A percentile compares a stretch with the other conserved stretches of the same genome.
phyloP scores from a whole-genome alignment of 1,140 invertebrate species.

The Drosophila saltans region DNA sequence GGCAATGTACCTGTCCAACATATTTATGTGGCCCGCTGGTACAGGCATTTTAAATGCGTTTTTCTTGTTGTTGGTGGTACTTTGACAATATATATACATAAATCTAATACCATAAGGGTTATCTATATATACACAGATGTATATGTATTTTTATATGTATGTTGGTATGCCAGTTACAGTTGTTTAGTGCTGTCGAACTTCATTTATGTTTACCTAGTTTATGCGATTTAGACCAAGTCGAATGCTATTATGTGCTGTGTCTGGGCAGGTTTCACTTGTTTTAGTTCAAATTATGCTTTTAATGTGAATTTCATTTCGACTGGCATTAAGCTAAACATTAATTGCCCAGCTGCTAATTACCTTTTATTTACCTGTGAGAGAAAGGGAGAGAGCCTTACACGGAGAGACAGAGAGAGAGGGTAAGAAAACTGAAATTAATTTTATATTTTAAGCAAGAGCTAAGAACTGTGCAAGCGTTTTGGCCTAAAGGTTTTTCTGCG shows the following conservation, averaged over 20 bases:
- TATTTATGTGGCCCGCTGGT: constrained; percentile 1
- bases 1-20: background rate
- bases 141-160: background rate
- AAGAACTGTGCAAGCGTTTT: background rate
- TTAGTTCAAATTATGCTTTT: constrained; percentile 4
- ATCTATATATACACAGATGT: background rate
- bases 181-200: constrained; percentile 5
- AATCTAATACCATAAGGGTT: background rate
- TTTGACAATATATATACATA: background rate
- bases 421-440: constrained; percentile 5
- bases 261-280: background rate
- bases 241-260: background rate
- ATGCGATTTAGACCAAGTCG: background rate
- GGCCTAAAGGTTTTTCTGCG: background rate
- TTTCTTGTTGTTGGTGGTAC: background rate
- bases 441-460: constrained; percentile 3
- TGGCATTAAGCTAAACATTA: background rate
- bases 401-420: background rate
- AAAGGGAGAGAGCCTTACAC: too few species aligned
- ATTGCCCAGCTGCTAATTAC: constrained; percentile 9
- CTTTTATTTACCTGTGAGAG: background rate
- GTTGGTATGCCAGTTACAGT: background rate
- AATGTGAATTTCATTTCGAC: constrained; percentile 9
- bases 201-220: constrained; percentile 2
- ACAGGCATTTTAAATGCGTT: constrained; percentile 9